A percentile compares a stretch with the other conserved stretches of the same genome.
These are phyloP conservation scores for Equus quagga DNA, from an alignment of 2,113 vertebrate species.

Conservation along the genomic window DNA sequence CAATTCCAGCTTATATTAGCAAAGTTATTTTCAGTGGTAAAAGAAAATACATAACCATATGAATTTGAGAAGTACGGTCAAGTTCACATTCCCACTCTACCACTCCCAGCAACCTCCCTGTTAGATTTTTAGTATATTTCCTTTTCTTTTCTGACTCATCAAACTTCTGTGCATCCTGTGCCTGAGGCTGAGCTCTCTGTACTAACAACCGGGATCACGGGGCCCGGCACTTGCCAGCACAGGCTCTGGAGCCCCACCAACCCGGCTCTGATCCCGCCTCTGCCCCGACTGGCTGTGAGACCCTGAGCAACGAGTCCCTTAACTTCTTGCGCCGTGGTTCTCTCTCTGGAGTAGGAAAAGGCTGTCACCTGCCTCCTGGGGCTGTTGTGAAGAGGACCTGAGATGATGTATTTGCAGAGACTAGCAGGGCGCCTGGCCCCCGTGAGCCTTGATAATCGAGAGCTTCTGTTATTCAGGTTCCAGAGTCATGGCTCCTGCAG, in stretches of 20 bases:
- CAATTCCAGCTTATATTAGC: background rate
- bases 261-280: background rate
- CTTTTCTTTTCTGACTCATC: background rate
- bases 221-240: background rate
- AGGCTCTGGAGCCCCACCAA: background rate
- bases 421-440: background rate
- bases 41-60: background rate
- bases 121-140: background rate
- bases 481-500: rapidly evolving
- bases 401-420: background rate
- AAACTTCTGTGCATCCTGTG: background rate
- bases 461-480: background rate
- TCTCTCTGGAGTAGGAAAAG: background rate
- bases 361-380: background rate
- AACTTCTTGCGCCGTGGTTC: background rate
- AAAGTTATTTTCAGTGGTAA: background rate
- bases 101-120: background rate
- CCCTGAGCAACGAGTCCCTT: background rate
- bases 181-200: background rate
- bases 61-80: background rate
- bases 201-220: rapidly evolving
- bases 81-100: rapidly evolving
- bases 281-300: background rate
- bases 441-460: background rate
- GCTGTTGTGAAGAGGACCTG: background rate